Conservation (phyloP, 2,888 invertebrate genomes). For the Nysson spinosus region DNA sequence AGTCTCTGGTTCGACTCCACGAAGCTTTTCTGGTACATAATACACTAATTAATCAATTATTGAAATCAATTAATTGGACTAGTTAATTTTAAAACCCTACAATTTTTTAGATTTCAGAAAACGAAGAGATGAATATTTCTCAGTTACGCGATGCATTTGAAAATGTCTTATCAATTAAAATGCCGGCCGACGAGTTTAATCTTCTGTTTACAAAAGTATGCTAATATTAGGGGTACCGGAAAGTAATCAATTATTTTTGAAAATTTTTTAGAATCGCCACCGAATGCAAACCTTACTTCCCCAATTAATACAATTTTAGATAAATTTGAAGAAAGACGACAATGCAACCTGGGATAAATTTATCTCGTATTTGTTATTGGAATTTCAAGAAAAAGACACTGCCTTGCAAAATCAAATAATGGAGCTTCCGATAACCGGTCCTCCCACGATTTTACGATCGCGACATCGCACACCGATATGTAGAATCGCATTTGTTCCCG, state of each 20-base stretch:
- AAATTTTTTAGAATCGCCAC: too few relatives aligned
- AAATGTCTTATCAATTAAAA: conserved; percentile 54
- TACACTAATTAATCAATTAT: conserved; percentile 5
- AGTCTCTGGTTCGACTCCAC: conserved; percentile 61
- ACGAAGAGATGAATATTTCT: conserved; percentile 52
- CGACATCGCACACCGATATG: conserved; percentile 85
- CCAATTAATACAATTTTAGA: conserved; percentile 70
- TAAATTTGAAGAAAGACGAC: conserved; percentile 80
- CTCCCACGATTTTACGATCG: conserved; percentile 80
- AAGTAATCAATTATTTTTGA: too few relatives aligned
- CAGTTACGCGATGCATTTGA: conserved; percentile 60
- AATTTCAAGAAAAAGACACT: conserved; percentile 84
- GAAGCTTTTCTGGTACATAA: conserved; percentile 60
- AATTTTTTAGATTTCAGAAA: conserved; percentile 56
- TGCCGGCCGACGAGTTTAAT: conserved; percentile 80
- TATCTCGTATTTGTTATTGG: conserved; percentile 86
- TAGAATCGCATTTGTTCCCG: conserved; percentile 82
- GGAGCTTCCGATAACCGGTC: conserved; percentile 82
- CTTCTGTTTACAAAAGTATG: conserved; percentile 82
- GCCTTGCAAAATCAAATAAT: conserved; percentile 82
- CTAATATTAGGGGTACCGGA: too few relatives aligned
- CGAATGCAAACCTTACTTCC: too few relatives aligned
- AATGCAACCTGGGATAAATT: conserved; percentile 86
- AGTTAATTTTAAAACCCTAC: too few relatives aligned
- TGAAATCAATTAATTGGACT: too few relatives aligned